These are phyloP conservation scores for Melikaiella ostensackeni DNA, from an alignment of 2,888 invertebrate genomes.

Conservation along the genomic window DNA sequence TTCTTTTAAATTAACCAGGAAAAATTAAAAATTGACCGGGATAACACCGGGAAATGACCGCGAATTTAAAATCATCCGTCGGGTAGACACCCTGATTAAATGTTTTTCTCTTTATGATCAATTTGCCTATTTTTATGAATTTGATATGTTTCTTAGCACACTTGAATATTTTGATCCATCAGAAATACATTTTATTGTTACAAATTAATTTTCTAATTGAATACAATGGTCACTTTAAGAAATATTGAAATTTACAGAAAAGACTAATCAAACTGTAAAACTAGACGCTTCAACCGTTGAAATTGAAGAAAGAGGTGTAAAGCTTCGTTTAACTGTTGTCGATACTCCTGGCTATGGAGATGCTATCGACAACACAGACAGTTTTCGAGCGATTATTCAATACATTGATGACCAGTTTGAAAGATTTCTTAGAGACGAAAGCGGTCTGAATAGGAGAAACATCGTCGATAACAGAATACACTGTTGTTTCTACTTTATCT, in stretches of 20 bases:
- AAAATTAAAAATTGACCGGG: too few relatives aligned
- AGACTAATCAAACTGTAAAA: conserved; percentile 94
- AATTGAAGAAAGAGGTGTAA: conserved; percentile 97
- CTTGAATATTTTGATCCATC: too few relatives aligned
- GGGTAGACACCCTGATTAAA: too few relatives aligned
- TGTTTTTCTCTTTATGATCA: too few relatives aligned
- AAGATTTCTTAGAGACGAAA: conserved; percentile 93
- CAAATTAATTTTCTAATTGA: conserved; percentile 39
- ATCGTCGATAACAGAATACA: conserved; percentile 98
- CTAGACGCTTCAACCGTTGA: conserved; percentile 97
- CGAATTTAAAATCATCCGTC: too few relatives aligned
- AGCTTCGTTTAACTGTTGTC: conserved; percentile 93
- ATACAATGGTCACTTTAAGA: neutral
- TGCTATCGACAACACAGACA: conserved; percentile 95
- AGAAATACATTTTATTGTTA: too few relatives aligned
- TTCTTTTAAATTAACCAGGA: too few relatives aligned
- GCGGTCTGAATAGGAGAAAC: conserved; percentile 96
- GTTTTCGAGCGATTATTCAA: conserved; percentile 95
- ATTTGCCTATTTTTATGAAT: too few relatives aligned
- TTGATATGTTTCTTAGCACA: too few relatives aligned
- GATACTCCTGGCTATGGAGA: conserved; percentile 98
- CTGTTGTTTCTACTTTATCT: conserved; percentile 98
- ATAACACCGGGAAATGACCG: too few relatives aligned
- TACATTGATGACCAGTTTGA: conserved; percentile 99
- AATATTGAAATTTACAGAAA: conserved; percentile 66